Conservation (phyloP, 1,140 invertebrate species). For the Anoplophora glabripennis region DNA sequence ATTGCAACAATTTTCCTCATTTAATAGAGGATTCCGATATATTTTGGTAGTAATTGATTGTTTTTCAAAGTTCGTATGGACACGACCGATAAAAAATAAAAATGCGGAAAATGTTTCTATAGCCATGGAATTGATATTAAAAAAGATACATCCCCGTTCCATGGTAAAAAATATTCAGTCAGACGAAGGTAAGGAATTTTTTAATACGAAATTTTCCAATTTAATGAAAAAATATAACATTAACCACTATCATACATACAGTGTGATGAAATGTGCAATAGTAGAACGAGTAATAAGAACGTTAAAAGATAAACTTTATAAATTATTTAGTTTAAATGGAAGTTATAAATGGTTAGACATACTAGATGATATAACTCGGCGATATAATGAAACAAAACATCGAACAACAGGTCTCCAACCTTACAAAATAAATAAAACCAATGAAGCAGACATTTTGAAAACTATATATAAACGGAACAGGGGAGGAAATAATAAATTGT, state of each 20-base stretch:
- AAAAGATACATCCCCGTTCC: too few relatives aligned
- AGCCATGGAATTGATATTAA: conserved; percentile 40
- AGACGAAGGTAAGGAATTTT: neutral
- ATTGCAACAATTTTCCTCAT: neutral
- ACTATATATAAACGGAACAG: too few relatives aligned
- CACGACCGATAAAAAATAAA: conserved; percentile 52
- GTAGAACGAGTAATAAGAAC: conserved; percentile 1
- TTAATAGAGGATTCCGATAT: conserved; percentile 49
- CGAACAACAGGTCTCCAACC: conserved; percentile 21
- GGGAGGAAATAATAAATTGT: conserved; percentile 15
- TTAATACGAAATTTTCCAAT: neutral
- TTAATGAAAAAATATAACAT: too few relatives aligned
- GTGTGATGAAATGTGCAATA: conserved; percentile 44
- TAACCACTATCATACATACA: conserved; percentile 42
- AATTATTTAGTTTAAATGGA: conserved; percentile 9
- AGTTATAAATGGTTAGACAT: conserved; percentile 30
- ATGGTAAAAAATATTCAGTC: neutral
- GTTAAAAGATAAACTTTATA: neutral
- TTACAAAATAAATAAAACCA: conserved; percentile 10
- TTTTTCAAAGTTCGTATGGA: conserved; percentile 52
- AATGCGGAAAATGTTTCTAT: conserved; percentile 36
- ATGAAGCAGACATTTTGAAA: conserved; percentile 11
- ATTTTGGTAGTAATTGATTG: conserved; percentile 50
- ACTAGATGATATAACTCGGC: conserved; percentile 1
- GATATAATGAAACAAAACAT: conserved; percentile 25